Evolutionary conservation across 1,140 invertebrate genomes (phyloP), one percentile per base, ranked within the genome.

Genomic region (Brachionus angularis): DNA sequence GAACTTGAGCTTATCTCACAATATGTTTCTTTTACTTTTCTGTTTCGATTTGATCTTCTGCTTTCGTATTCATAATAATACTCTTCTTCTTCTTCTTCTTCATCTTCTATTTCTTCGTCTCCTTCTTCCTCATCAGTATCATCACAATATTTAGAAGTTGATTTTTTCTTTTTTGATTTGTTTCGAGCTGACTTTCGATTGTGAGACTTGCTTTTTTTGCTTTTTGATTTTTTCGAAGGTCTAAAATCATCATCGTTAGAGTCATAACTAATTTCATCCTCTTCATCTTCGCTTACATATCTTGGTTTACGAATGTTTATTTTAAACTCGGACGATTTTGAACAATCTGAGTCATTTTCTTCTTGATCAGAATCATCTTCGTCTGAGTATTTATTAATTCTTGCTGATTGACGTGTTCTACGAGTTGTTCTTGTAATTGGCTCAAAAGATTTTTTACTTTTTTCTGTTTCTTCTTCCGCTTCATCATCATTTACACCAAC

Each of bases 241-340:
- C 34, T 36, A 36, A 58, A 58, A 14, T 39, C 53, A 14, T 58
- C 53, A 29, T 58, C 53, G n/a, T n/a, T n/a, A 5, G 53, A 58
- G 16, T 58, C 53, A 33, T 55, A 27, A 34, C 52, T 55, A 33
- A 33, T 21, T 42, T 42, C 39, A 42, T 8, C 10, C 33, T 58
- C 52, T 31, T 55, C 52, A 10, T 31, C 29, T 14, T 52, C 52
- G 16, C 52, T 58, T 8, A 39, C 21, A 27, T 58, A 58, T 23
- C 16, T 58, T 1, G 53, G 33, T 10, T 12, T 7, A 3, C 23
- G 21, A 25, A 58, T 27, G 5, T 36, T 58, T 4, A 34, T 34
- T n/a, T 39, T 58, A 39, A 23, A 58, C 27, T 58, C 53, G 4
- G 53, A 58, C 14, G 33, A 39, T 16, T 58, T 58, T 7, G 39